phyloP scores from a whole-genome alignment of 1,140 invertebrate species.

The Drosophila ercepeae region DNA sequence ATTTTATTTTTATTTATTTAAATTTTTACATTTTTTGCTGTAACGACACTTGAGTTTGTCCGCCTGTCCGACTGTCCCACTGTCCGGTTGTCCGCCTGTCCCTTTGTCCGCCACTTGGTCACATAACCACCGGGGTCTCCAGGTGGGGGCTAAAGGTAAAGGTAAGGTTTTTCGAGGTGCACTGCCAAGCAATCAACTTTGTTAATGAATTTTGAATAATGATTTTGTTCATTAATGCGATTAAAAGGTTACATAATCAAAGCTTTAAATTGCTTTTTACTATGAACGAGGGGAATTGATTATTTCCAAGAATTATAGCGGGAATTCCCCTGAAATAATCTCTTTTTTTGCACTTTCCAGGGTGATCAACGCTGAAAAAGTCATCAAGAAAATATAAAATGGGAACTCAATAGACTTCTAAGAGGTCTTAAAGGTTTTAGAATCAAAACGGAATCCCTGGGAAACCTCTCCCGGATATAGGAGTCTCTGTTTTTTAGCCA shows the following conservation, averaged over 20 bases:
- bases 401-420: too few species aligned
- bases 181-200: neutral
- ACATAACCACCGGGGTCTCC: slow-evolving; percentile 39
- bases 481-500: neutral
- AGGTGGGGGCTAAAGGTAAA: neutral
- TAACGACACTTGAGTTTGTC: slow-evolving; percentile 55
- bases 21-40: slow-evolving; percentile 31
- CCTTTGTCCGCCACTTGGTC: slow-evolving; percentile 50
- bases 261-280: neutral
- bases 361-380: too few species aligned
- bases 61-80: neutral
- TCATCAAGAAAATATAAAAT: too few species aligned
- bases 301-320: neutral
- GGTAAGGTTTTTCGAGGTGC: neutral
- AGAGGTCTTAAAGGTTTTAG: too few species aligned
- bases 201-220: neutral
- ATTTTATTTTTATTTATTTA: neutral
- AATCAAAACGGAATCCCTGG: neutral
- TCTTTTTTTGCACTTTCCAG: too few species aligned
- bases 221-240: neutral
- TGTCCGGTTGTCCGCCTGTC: too few species aligned
- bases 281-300: neutral
- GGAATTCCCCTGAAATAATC: too few species aligned
- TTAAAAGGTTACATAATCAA: neutral
- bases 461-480: neutral